Evolutionary conservation across 2,888 invertebrate species (phyloP).

Genomic region (Antheraea assamensis): DNA sequence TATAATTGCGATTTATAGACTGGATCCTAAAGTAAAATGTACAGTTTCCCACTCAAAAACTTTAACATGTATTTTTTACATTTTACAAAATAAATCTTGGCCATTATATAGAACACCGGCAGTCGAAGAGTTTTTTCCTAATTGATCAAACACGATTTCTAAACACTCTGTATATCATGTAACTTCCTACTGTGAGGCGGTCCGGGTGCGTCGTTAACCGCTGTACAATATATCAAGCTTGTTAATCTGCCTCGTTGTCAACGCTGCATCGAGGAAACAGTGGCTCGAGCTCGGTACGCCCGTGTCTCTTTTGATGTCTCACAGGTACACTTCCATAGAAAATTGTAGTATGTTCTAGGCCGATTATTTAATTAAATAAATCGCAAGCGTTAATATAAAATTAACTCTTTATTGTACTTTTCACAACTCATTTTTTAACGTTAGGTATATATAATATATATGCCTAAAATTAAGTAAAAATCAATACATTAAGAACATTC

Average conservation of each 20-base stretch:
- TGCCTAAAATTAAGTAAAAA: not conserved
- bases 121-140: not conserved
- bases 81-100: conserved; percentile 20
- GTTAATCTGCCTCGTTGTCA: conserved; percentile 41
- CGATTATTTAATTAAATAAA: not conserved
- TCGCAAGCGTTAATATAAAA: too few relatives aligned
- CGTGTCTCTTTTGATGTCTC: conserved; percentile 16
- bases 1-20: too few relatives aligned
- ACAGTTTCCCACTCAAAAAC: too few relatives aligned
- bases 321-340: conserved; percentile 21
- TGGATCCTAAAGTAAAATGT: too few relatives aligned
- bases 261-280: conserved; percentile 41
- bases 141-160: not conserved
- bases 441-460: too few relatives aligned
- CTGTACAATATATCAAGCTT: conserved; percentile 45
- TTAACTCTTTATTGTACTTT: too few relatives aligned
- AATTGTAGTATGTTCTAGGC: not conserved
- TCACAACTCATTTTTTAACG: too few relatives aligned
- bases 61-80: not conserved
- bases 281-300: conserved; percentile 36
- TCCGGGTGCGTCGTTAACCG: conserved; percentile 33
- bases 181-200: conserved; percentile 33
- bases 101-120: conserved; percentile 18
- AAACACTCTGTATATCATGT: conserved; percentile 5
- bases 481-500: not conserved